Evolutionary conservation across 1,140 invertebrate genomes (phyloP).

Genomic region (Thaumatotibia leucotreta): DNA sequence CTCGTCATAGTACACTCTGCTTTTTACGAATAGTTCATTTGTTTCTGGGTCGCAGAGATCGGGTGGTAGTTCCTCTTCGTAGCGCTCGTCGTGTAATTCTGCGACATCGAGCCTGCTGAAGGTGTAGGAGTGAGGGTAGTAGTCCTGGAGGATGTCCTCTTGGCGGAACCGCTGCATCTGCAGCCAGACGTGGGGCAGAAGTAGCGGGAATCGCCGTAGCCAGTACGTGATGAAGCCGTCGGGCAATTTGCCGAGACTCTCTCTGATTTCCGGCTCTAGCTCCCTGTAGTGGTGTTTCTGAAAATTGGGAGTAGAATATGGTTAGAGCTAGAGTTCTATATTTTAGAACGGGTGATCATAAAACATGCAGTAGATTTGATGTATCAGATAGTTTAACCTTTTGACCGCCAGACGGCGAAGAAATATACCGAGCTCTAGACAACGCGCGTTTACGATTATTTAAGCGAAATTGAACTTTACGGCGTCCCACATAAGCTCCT

Average conservation of each 20-base stretch:
- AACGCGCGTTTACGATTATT: no score
- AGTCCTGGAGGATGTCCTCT: conserved; percentile 85
- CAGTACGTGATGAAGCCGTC: conserved; percentile 96
- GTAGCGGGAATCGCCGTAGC: conserved; percentile 90
- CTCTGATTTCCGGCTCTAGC: conserved; percentile 87
- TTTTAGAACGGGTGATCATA: no score
- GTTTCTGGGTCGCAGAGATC: conserved; percentile 40
- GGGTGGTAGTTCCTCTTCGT: conserved; percentile 32
- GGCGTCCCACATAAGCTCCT: no score
- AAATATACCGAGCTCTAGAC: no score
- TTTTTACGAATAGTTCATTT: conserved; percentile 59
- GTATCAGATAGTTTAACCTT: no score
- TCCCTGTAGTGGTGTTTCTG: conserved; percentile 98
- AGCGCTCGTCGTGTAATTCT: conserved; percentile 48
- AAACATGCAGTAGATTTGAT: no score
- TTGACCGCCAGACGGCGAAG: no score
- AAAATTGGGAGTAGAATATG: conserved; percentile 21
- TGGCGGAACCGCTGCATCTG: conserved; percentile 87
- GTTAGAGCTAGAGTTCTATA: no score
- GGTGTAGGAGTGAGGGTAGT: conserved; percentile 82
- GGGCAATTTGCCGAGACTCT: conserved; percentile 91
- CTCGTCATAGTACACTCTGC: conserved; percentile 52
- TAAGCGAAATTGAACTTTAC: no score
- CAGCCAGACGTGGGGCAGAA: conserved; percentile 91
- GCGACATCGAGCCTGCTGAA: conserved; percentile 69